phyloP scores from a whole-genome alignment of 2,888 invertebrate genomes.

The Mechanitis mazaeus region DNA sequence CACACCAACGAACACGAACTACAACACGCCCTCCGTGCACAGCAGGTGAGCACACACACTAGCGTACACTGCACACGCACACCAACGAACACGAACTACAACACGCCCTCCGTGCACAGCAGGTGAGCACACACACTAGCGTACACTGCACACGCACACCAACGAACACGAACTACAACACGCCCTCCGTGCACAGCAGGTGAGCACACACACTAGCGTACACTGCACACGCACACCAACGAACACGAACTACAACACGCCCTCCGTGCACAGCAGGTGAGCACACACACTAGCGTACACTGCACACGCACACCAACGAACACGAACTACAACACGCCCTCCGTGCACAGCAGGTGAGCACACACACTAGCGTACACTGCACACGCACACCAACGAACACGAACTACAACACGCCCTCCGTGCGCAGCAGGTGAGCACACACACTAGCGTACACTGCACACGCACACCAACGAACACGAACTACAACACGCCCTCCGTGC shows the following conservation, averaged over 20 bases:
- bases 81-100: no score
- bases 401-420: not conserved
- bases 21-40: not conserved
- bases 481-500: no score
- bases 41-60: not conserved
- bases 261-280: not conserved
- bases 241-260: not conserved
- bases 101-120: no score
- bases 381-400: not conserved
- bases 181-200: constrained; percentile 87
- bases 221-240: not conserved
- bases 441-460: not conserved
- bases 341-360: constrained; percentile 84
- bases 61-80: not conserved
- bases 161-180: constrained; percentile 57
- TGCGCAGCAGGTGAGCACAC: not conserved
- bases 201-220: constrained; percentile 41
- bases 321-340: constrained; percentile 77
- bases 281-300: not conserved
- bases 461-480: no score
- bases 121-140: no score
- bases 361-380: not conserved
- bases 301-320: not conserved
- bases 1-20: not conserved
- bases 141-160: no score